These are phyloP conservation scores for Gallinago paraguaiae DNA, from an alignment of 2,113 vertebrate genomes.

Conservation along the genomic window DNA sequence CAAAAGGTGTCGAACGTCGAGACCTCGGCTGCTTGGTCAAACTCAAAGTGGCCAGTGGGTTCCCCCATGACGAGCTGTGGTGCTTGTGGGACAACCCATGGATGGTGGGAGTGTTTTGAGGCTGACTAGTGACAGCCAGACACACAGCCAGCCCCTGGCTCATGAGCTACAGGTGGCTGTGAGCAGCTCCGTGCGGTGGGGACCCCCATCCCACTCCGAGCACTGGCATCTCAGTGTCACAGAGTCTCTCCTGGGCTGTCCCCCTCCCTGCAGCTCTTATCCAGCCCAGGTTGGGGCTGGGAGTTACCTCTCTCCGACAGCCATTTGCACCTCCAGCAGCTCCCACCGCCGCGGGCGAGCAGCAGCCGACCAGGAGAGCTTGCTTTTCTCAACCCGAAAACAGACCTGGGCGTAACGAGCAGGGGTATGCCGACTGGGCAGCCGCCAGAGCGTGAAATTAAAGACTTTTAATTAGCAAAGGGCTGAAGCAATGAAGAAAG, in stretches of 20 bases:
- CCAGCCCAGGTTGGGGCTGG: not conserved
- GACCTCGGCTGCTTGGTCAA: accelerated
- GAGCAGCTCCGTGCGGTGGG: not conserved
- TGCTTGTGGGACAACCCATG: accelerated
- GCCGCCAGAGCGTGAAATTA: not conserved
- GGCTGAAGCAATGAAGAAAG: not conserved
- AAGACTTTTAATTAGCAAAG: not conserved
- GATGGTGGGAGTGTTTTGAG: accelerated
- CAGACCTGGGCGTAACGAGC: not conserved
- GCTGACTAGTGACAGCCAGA: not conserved
- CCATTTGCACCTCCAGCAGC: not conserved
- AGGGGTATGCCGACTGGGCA: not conserved
- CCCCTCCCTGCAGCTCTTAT: accelerated
- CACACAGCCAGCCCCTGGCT: accelerated
- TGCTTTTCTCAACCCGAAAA: too few relatives aligned
- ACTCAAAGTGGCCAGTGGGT: not conserved
- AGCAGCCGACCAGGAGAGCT: not conserved
- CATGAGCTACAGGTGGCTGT: not conserved
- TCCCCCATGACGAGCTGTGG: accelerated
- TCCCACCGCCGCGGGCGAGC: not conserved
- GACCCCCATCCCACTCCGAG: not conserved
- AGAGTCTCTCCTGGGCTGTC: too few relatives aligned
- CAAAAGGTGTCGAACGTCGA: accelerated
- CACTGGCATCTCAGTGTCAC: too few relatives aligned
- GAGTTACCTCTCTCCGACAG: too few relatives aligned